Base-by-base conservation (phyloP, 2,888 invertebrate species). In the Acanthococcus lagerstroemiae region DNA sequence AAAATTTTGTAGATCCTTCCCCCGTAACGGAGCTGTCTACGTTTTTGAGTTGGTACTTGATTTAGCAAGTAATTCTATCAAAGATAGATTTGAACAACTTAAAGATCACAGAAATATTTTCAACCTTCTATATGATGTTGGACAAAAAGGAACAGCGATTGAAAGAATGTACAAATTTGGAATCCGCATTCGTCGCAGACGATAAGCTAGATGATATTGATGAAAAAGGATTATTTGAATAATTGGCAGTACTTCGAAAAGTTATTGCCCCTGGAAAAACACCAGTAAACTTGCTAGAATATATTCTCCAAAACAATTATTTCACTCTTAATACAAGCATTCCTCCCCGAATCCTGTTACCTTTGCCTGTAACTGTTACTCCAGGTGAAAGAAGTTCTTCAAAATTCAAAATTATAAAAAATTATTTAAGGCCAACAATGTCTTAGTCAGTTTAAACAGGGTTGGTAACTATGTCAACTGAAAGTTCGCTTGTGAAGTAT, bases 61-160 rank as follows among this genome's bases (percentile, higher is more conserved):
- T 50, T 45, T 27, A 48, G 24, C n/a, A 44, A 63, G 48, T 52
- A 48, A 63, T 30, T 63, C 52, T 17, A 54, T 63, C 26, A 52
- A 15, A 37, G 37, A 37, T 50, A 63, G 52, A 63, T 52, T 63
- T 54, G 27, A 0, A 27, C 4, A 37, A 21, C 37, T 63, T 25
- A 45, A 45, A 9, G n/a, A 24, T 45, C 45, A 44, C 15, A 57
- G 44, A 21, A 12, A 58, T 45, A 44, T 44, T 57, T 57, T 57
- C 24, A 45, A n/a, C 37, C 44, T 58, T 25, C 44, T 58, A 9
- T n/a, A 26, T 45, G 24, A 46, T 24, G 4, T 45, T 24, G 24
- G 46, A 5, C 30, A 45, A 24, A 22, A 45, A 58, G 45, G 45
- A 58, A 44, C 46, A 25, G 44, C 44, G 26, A n/a, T n/a, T 21